Evolutionary conservation across 1,140 invertebrate genomes (phyloP).

Genomic region (Homarus americanus): DNA sequence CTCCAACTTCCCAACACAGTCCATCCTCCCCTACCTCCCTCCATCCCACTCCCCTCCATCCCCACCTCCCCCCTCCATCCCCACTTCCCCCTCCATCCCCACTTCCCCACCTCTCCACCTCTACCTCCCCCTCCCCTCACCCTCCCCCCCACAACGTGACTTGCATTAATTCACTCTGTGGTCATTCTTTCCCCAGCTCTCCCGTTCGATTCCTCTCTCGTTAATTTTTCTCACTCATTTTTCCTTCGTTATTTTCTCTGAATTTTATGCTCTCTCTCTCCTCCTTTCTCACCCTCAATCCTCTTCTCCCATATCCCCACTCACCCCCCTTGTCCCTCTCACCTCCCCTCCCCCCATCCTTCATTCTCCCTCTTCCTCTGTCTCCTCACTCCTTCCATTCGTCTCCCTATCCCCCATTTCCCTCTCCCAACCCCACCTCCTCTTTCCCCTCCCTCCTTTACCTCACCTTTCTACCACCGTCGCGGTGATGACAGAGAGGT

Average conservation of each 20-base stretch:
- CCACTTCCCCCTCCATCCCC: background rate
- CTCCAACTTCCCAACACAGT: background rate
- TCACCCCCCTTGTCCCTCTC: background rate
- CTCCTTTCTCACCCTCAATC: background rate
- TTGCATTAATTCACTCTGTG: too few species aligned
- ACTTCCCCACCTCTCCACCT: background rate
- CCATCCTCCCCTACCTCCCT: background rate
- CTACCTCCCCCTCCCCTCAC: background rate
- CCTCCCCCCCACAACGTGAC: too few species aligned
- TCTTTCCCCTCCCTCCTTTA: background rate
- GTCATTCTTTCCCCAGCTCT: background rate
- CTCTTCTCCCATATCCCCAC: background rate
- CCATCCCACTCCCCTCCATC: background rate
- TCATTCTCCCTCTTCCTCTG: too few species aligned
- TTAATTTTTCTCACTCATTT: too few species aligned
- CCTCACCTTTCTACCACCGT: background rate
- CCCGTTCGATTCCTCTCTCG: background rate
- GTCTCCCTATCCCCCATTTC: background rate
- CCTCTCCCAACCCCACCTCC: background rate
- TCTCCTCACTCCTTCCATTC: background rate
- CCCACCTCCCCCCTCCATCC: background rate
- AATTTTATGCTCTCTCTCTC: background rate
- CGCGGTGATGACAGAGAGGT: constrained; percentile 26
- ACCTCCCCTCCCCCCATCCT: background rate
- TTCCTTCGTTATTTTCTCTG: background rate